These are phyloP conservation scores for Hirundichthys speculiger DNA, from an alignment of 2,113 vertebrate genomes.

Conservation along the genomic window DNA sequence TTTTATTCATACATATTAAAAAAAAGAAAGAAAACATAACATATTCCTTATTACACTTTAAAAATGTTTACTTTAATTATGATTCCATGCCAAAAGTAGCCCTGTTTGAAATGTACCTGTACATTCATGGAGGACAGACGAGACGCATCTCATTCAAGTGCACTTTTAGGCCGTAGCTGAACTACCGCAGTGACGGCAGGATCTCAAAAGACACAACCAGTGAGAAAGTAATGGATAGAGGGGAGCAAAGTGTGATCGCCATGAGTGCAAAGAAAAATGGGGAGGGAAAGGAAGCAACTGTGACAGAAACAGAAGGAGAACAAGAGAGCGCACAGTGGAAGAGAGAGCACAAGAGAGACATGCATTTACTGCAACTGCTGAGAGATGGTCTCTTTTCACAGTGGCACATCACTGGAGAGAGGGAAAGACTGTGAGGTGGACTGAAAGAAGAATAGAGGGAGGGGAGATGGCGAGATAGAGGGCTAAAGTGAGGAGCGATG, in stretches of 20 bases:
- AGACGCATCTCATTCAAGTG: neutral
- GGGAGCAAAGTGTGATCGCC: conserved; percentile 14
- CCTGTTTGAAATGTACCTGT: neutral
- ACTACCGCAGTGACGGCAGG: conserved; percentile 24
- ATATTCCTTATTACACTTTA: no score
- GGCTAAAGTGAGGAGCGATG: conserved; percentile 29
- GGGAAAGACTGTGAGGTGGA: conserved; percentile 18
- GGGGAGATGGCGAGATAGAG: conserved; percentile 27
- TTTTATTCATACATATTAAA: no score
- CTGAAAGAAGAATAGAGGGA: conserved; percentile 21
- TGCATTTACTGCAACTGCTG: conserved; percentile 53
- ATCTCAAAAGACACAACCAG: conserved; percentile 19
- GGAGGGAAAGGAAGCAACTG: conserved; percentile 22
- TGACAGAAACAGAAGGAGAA: conserved; percentile 34
- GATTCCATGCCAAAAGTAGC: no score
- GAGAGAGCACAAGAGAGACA: conserved; percentile 43
- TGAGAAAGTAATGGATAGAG: conserved; percentile 17
- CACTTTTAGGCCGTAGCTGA: conserved; percentile 12
- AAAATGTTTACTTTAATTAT: neutral
- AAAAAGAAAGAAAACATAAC: no score
- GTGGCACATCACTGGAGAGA: conserved; percentile 42
- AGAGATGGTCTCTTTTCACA: conserved; percentile 51
- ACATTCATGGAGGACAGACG: neutral
- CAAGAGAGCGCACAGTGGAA: conserved; percentile 31
- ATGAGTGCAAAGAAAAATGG: conserved; percentile 23